These are phyloP conservation scores for Megalops cyprinoides DNA, from an alignment of 2,797 vertebrate species.

Conservation along the genomic window DNA sequence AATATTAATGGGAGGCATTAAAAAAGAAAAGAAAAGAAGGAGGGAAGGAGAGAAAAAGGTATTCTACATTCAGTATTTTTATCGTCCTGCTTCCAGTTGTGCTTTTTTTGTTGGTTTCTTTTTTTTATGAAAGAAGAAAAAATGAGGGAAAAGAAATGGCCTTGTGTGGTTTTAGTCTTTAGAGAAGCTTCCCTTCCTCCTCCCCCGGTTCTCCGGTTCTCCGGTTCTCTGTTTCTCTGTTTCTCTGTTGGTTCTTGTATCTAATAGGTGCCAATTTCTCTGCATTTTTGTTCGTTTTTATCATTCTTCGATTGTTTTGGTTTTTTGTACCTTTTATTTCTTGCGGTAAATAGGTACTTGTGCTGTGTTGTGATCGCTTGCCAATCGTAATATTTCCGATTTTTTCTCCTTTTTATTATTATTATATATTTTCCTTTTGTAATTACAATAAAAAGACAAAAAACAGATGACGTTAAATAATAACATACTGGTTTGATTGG, in stretches of 20 bases:
- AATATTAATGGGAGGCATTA: slow-evolving; percentile 99
- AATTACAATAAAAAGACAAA: slow-evolving; percentile 84
- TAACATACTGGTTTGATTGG: slow-evolving; percentile 94
- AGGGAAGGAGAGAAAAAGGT: slow-evolving; percentile 78
- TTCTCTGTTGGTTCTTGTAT: slow-evolving; percentile 92
- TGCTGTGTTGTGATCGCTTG: slow-evolving; percentile 98
- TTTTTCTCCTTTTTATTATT: slow-evolving; percentile 81
- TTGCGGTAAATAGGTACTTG: slow-evolving; percentile 91
- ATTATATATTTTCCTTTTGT: slow-evolving; percentile 84
- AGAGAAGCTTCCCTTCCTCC: slow-evolving; percentile 85
- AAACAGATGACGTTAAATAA: slow-evolving; percentile 78
- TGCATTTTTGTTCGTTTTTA: slow-evolving; percentile 69
- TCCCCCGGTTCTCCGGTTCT: too few relatives aligned
- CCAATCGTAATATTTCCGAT: slow-evolving; percentile 86
- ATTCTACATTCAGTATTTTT: slow-evolving; percentile 99
- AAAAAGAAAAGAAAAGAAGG: slow-evolving; percentile 69
- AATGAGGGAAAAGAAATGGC: slow-evolving; percentile 60
- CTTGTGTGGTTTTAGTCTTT: slow-evolving; percentile 89
- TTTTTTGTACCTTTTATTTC: slow-evolving; percentile 86
- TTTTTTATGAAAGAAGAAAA: slow-evolving; percentile 68
- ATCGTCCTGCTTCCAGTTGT: slow-evolving; percentile 90
- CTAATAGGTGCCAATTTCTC: slow-evolving; percentile 83
- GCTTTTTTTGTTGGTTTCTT: slow-evolving; percentile 83
- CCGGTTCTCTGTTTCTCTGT: too few relatives aligned
- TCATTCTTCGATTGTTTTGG: slow-evolving; percentile 58